These are phyloP conservation scores for Acipenser transmontanus DNA, from an alignment of 2,797 vertebrate species.

Conservation along the genomic window DNA sequence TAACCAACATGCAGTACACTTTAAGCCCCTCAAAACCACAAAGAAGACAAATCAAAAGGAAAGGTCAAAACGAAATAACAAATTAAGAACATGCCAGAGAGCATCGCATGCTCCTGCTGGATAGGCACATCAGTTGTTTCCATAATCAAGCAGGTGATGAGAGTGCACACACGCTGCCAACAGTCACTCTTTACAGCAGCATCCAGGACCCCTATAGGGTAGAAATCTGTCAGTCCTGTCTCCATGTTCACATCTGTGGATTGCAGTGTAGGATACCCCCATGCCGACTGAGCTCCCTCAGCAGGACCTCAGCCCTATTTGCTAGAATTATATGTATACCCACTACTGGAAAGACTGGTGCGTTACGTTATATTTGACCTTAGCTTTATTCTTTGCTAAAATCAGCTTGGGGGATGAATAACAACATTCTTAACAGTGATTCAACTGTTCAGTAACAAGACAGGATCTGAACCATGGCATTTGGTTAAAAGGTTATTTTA, in stretches of 20 bases:
- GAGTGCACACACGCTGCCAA: not conserved
- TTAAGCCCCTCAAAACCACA: too few species aligned
- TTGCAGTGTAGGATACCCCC: not conserved
- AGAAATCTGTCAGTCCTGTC: not conserved
- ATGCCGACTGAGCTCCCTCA: not conserved
- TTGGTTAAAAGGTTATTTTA: not conserved
- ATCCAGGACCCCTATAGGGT: not conserved
- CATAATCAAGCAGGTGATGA: slow-evolving; percentile 2
- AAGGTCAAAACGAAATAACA: slow-evolving; percentile 1
- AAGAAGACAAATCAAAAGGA: not conserved
- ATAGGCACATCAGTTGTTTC: not conserved
- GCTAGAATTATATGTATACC: not conserved
- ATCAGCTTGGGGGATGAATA: too few species aligned
- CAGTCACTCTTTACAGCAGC: not conserved
- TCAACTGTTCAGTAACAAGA: too few species aligned
- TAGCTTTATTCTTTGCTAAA: not conserved
- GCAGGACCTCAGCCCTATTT: not conserved
- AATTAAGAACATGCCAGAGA: not conserved
- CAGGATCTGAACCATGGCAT: not conserved
- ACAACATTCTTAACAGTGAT: too few species aligned
- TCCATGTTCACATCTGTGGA: slow-evolving; percentile 1
- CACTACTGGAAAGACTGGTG: not conserved
- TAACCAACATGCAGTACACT: too few species aligned
- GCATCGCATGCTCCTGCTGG: not conserved
- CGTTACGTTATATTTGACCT: not conserved